Evolutionary conservation across 2,888 invertebrate species (phyloP), one percentile per base, ranked within the genome.

Genomic region (Drosophila infuscata): DNA sequence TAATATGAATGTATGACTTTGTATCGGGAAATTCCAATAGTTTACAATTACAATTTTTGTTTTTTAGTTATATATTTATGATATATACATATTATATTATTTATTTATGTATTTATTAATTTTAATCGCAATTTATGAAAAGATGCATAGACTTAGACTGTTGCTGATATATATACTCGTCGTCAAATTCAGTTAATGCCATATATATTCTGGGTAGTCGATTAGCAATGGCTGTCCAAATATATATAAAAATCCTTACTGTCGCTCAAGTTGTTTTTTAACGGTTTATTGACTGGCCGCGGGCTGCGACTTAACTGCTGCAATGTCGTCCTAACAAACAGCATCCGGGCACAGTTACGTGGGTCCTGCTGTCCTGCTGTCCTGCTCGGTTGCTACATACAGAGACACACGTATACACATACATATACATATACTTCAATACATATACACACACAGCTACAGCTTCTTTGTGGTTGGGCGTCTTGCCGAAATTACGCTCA

Each of bases 251-350:
- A 70, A 64, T 49, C 20, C 52, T 51, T 32, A 41, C 58, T 60
- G 59, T 46, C 57, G 54, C 72, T 65, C 76, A 73, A 82, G 88
- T 86, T 80, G 59, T 83, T 86, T 83, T 86, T 91, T 88, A 88
- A 85, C 86, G 90, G 88, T 91, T 91, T 91, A 90, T 90, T 91
- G 91, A 89, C 81, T 87, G 75, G 86, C 91, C 90, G 85, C 91
- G 81, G 85, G 90, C 91, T 73, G 78, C 70, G 82, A 78, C 79
- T 82, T 88, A 82, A 82, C 82, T 79, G 87, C 90, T 81, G 81
- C 83, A 84, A 78, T 87, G 87, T 81, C 84, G 84, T 67, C 69
- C 82, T 83, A 83, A 84, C 83, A 84, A 86, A 84, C 80, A 65
- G 66, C 69, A 81, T 81, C 80, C 80, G 80, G 71, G 49, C 61